Evolutionary conservation across 2,888 invertebrate species (phyloP).

Genomic region (Sminthurinus aureus): DNA sequence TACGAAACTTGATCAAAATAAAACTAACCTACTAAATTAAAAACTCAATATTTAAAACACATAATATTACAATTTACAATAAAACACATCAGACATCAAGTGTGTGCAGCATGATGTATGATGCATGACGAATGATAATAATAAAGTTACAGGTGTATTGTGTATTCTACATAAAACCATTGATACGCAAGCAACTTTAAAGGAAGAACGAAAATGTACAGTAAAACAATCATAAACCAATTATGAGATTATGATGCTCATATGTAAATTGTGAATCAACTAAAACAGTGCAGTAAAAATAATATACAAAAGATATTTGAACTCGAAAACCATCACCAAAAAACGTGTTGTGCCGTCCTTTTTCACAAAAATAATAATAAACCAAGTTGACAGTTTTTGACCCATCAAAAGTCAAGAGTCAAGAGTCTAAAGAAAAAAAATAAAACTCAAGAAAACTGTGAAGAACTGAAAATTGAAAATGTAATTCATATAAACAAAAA

Average conservation of each 20-base stretch:
- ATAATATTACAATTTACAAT: neutral
- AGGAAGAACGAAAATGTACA: neutral
- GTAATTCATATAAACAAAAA: too few relatives aligned
- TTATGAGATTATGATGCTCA: neutral
- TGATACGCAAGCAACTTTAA: neutral
- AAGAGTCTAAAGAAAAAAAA: too few relatives aligned
- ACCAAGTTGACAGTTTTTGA: too few relatives aligned
- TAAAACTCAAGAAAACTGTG: neutral
- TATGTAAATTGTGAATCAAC: neutral
- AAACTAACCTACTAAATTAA: neutral
- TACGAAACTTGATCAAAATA: neutral
- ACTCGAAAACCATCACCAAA: too few relatives aligned
- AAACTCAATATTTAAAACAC: neutral
- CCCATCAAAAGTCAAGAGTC: too few relatives aligned
- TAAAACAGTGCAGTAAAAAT: neutral
- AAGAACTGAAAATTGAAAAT: neutral
- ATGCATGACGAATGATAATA: neutral
- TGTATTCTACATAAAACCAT: too few relatives aligned
- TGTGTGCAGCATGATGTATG: neutral
- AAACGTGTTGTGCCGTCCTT: too few relatives aligned
- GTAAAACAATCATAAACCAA: neutral
- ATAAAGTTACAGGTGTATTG: neutral
- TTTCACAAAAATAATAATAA: too few relatives aligned
- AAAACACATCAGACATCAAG: neutral
- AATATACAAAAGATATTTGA: neutral